Evolutionary conservation across 2,797 vertebrate species (phyloP), one percentile per base, ranked within the genome.

Genomic region (Harpagifer antarcticus): DNA sequence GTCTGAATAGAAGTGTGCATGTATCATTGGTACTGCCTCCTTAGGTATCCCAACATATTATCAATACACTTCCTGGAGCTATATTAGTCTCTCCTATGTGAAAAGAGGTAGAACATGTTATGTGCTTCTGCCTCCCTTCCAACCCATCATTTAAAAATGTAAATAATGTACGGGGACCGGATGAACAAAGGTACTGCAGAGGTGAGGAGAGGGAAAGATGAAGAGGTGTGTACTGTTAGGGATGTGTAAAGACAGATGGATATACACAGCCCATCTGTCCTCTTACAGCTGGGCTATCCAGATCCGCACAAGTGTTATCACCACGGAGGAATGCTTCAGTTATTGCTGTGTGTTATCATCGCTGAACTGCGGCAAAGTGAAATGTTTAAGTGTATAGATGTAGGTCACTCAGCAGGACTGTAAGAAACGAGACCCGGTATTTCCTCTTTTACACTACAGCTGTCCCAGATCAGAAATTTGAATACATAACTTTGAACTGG

Each of bases 161-260:
- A 72, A 59, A 57, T 33, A 60, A 71, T 60, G 48, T 42, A 60
- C 16, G 3, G 43, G 45, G 72, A 76, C 47, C 53, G 44, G 54
- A 65, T 81, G 62, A 82, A 45, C 68, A 47, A 73, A 72, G 68
- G 74, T 33, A 31, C 23, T 31, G 74, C 73, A 53, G 74, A 82
- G 78, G 74, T 70, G 76, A 81, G 55, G 31, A 13, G 54, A 40
- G 62, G 44, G 43, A 49, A 55, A 52, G 63, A 83, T 77, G 76
- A 85, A 76, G 76, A 73, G 76, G 63, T 33, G 68, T 57, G 80
- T 31, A 44, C 57, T 68, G 72, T 50, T 57, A 45, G 23, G 61
- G 79, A 61, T 60, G 79, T 69, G 67, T 78, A 76, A 66, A 72
- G 81, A 81, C 83, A 86, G 86, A 85, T 82, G 79, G 78, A 76